Evolutionary conservation across 2,113 vertebrate genomes (phyloP), one percentile per base, ranked within the genome.

Genomic region (Pyxicephalus adspersus): DNA sequence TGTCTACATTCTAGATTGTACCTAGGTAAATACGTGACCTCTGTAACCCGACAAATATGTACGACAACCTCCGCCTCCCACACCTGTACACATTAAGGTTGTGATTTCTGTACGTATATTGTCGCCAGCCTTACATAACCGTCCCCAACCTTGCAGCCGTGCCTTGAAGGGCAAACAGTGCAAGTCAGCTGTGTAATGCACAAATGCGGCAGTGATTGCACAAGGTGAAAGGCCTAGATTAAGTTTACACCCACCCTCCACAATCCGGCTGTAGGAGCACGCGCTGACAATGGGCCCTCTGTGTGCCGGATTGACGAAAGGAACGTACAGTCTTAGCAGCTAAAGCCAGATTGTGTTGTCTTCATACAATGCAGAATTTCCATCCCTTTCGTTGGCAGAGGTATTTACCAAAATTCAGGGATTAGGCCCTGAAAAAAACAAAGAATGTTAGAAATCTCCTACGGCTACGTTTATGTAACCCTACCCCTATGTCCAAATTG

Each of bases 161-260:
- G 55, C 77, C 67, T 64, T 61, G 38, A 51, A 45, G 31, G 31
- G 57, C 77, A 77, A 77, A 77, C 65, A 60, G 19, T 45, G 23
- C 25, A 58, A 58, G 54, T 80, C 65, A 61, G 29, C 63, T 54
- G 45, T 64, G 63, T 52, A 68, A 60, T 54, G 78, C 71, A 61
- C 54, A 80, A 80, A 60, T 80, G 55, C 66, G 22, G 57, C 19
- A 50, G 34, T 45, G 66, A 54, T 67, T 65, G 51, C 76, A 78
- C 23, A 50, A 71, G 79, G 67, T 71, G 79, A 81, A 81, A 81
- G 79, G 79, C 73, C 68, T 20, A 81, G 58, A 81, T 81, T 63
- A 81, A 81, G 71, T 68, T 60, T 55, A 60, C 60, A 81, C 58
- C 79, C 79, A 73, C 79, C 79, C 45, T 65, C 70, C 50, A n/a